Evolutionary conservation across 2,888 invertebrate genomes (phyloP).

Genomic region (Agriopis aurantiaria): DNA sequence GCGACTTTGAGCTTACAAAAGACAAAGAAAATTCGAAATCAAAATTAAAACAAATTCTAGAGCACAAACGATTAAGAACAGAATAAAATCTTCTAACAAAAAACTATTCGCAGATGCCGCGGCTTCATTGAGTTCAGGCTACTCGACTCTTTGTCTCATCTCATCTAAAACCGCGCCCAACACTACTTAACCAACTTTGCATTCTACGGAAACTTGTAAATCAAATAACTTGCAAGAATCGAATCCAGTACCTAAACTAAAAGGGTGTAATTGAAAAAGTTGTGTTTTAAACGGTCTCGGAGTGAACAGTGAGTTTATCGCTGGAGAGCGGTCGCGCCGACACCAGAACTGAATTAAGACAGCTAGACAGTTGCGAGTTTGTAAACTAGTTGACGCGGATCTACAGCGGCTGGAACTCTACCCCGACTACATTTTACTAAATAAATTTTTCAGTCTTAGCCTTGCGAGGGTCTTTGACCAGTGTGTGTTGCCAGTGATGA

Average conservation of each 20-base stretch:
- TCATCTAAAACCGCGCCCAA: conserved; percentile 34
- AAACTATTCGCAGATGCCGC: neutral
- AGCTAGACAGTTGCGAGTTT: conserved; percentile 64
- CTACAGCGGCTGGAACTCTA: conserved; percentile 49
- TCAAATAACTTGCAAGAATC: conserved; percentile 64
- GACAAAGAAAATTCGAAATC: no score
- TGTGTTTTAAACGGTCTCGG: conserved; percentile 58
- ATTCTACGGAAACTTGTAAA: conserved; percentile 57
- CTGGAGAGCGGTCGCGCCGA: conserved; percentile 59
- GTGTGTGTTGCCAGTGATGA: no score
- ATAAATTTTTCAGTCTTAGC: no score
- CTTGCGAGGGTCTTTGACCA: no score
- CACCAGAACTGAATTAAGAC: conserved; percentile 72
- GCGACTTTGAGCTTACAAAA: no score
- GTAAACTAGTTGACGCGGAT: conserved; percentile 56
- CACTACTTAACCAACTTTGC: conserved; percentile 43
- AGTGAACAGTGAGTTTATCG: conserved; percentile 65
- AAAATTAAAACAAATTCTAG: no score
- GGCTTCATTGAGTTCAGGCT: conserved; percentile 1
- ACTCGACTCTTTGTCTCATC: conserved; percentile 38
- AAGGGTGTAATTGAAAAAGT: conserved; percentile 71
- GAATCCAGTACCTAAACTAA: conserved; percentile 58
- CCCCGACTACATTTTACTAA: no score
- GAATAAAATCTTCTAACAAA: no score
- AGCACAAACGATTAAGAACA: no score